These are phyloP conservation scores for Danio jaintianensis DNA, from an alignment of 2,797 vertebrate genomes.

Conservation along the genomic window DNA sequence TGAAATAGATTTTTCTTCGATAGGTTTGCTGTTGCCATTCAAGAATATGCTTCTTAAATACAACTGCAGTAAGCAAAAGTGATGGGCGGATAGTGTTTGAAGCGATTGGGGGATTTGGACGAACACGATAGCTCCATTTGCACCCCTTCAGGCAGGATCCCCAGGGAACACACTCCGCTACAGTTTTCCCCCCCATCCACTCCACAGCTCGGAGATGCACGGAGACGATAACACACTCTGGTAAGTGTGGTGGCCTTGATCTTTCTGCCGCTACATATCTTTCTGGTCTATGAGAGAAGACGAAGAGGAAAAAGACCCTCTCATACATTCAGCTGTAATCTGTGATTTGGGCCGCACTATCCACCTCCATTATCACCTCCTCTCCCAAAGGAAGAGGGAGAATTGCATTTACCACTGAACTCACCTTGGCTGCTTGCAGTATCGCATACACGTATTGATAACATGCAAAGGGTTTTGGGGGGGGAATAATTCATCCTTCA, in stretches of 20 bases:
- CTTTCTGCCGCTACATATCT: slow-evolving; percentile 51
- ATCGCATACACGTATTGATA: slow-evolving; percentile 25
- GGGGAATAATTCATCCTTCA: slow-evolving; percentile 61
- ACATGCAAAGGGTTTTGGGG: slow-evolving; percentile 51
- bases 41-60: slow-evolving; percentile 37
- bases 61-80: slow-evolving; percentile 15
- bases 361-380: slow-evolving; percentile 61
- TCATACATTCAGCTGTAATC: slow-evolving; percentile 57
- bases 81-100: slow-evolving; percentile 58
- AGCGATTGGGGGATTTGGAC: slow-evolving; percentile 49
- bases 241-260: slow-evolving; percentile 56
- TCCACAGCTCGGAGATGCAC: slow-evolving; percentile 32
- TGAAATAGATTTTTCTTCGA: neutral
- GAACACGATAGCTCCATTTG: slow-evolving; percentile 53
- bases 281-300: slow-evolving; percentile 46
- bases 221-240: slow-evolving; percentile 36
- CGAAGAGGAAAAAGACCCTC: slow-evolving; percentile 46
- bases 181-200: slow-evolving; percentile 35
- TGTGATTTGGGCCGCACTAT: slow-evolving; percentile 53
- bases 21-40: neutral
- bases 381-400: slow-evolving; percentile 55
- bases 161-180: slow-evolving; percentile 24
- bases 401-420: slow-evolving; percentile 54
- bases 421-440: slow-evolving; percentile 36
- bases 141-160: slow-evolving; percentile 41